phyloP scores from a whole-genome alignment of 2,888 invertebrate genomes.

The Papilio demoleus region DNA sequence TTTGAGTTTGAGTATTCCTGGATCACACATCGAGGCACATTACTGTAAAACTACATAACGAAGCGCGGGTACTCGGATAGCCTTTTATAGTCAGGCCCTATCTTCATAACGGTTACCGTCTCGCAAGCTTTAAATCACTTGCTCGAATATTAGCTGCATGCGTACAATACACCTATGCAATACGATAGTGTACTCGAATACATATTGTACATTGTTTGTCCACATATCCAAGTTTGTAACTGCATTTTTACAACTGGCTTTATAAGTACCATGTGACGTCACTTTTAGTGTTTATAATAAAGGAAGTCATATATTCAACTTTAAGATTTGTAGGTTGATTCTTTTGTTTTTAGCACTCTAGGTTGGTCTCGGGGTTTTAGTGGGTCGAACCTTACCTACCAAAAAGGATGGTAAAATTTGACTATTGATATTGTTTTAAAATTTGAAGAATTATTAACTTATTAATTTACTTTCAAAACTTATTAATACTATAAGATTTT shows the following conservation, averaged over 20 bases:
- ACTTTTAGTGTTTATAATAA: conserved; percentile 1
- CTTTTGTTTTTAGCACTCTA: background rate
- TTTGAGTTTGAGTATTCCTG: conserved; percentile 29
- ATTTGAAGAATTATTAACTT: too few relatives aligned
- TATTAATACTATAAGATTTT: background rate
- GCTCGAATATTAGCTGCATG: conserved; percentile 46
- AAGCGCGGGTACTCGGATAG: conserved; percentile 36
- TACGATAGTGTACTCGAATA: conserved; percentile 19
- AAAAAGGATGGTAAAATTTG: too few relatives aligned
- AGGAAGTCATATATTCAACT: background rate
- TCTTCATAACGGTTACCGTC: conserved; percentile 59
- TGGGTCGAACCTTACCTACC: too few relatives aligned
- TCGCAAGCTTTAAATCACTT: conserved; percentile 61
- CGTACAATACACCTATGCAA: conserved; percentile 42
- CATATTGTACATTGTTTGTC: conserved; percentile 19
- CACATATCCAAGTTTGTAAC: background rate
- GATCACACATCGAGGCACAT: conserved; percentile 41
- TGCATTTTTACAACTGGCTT: conserved; percentile 12
- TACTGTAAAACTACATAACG: conserved; percentile 43
- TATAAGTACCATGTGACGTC: background rate
- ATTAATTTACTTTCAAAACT: too few relatives aligned
- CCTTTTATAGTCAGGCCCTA: conserved; percentile 55
- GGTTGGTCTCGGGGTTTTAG: too few relatives aligned
- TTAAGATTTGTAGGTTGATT: background rate
- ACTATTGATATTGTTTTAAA: too few relatives aligned